These are phyloP conservation scores for Agrypnus murinus DNA, from an alignment of 2,888 invertebrate genomes.

Conservation along the genomic window DNA sequence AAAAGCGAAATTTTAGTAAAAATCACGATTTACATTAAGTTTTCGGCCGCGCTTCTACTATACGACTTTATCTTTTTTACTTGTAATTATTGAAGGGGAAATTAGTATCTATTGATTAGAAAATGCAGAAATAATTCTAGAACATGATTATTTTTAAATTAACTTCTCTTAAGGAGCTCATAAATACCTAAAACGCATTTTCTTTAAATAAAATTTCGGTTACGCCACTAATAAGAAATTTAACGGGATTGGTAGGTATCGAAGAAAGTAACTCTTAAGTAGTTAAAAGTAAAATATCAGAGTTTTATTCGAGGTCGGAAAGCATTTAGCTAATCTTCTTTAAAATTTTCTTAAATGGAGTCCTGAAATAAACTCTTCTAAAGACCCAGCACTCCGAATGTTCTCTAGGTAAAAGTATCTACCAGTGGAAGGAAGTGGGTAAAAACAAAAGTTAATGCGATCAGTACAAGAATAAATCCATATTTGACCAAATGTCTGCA, in stretches of 20 bases:
- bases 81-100: too few relatives aligned
- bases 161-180: too few relatives aligned
- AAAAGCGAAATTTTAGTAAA: too few relatives aligned
- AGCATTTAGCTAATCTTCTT: constrained; percentile 12
- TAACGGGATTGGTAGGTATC: neutral
- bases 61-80: too few relatives aligned
- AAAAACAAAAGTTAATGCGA: neutral
- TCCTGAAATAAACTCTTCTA: neutral
- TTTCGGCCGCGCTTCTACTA: too few relatives aligned
- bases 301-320: neutral
- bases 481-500: constrained; percentile 13
- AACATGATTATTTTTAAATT: too few relatives aligned
- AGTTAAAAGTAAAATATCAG: neutral
- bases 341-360: constrained; percentile 2
- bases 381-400: neutral
- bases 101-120: too few relatives aligned
- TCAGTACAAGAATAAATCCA: constrained; percentile 9
- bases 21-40: too few relatives aligned
- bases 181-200: too few relatives aligned
- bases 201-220: too few relatives aligned
- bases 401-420: neutral
- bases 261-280: neutral
- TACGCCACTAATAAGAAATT: too few relatives aligned
- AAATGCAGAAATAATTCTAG: too few relatives aligned
- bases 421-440: neutral